Evolutionary conservation across 2,797 vertebrate genomes (phyloP), one percentile per base, ranked within the genome.

Genomic region (Micromesistius poutassou): DNA sequence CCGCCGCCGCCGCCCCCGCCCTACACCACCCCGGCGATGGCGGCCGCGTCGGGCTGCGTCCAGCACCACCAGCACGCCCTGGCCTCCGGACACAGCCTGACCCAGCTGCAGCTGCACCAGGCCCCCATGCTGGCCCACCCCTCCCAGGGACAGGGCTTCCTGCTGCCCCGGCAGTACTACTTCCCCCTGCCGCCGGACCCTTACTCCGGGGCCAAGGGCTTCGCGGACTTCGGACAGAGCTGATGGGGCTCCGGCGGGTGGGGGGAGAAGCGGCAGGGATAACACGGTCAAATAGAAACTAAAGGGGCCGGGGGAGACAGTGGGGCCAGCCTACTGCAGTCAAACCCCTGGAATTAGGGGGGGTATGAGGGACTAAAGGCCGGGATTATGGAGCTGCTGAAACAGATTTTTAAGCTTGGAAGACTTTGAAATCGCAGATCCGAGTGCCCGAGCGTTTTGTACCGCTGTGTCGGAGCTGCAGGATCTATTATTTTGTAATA

Each of bases 121-220:
- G 36, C 87, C 87, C 30, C 88, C 55, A 78, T 86, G 68, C 12
- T 86, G 68, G 6, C 81, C 79, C 95, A 92, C 79, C 80, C 86
- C 7, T 42, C 90, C 19, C 92, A 93, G 85, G 80, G 77, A 76
- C 19, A 96, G 0, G 92, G 94, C 35, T 98, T 97, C 89, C 93
- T 97, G 72, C 90, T 97, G 79, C 95, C 97, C 0, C 94, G 96
- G n/a, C 97, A 97, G 1, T 98, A 96, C 92, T 97, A 97, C 80
- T 98, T 96, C 86, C 94, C 96, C 0, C 85, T 97, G 80, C 96
- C 96, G 85, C 91, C 96, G 0, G 98, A 98, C 55, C 90, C 95
- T 30, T 94, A 95, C 10, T 62, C 94, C 0, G 86, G 92, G 0
- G 92, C 94, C 82, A 98, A 98, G 87, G 94, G 93, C 86, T 96